These are phyloP conservation scores for Xylocampa areola DNA, from an alignment of 2,888 invertebrate genomes.

Conservation along the genomic window DNA sequence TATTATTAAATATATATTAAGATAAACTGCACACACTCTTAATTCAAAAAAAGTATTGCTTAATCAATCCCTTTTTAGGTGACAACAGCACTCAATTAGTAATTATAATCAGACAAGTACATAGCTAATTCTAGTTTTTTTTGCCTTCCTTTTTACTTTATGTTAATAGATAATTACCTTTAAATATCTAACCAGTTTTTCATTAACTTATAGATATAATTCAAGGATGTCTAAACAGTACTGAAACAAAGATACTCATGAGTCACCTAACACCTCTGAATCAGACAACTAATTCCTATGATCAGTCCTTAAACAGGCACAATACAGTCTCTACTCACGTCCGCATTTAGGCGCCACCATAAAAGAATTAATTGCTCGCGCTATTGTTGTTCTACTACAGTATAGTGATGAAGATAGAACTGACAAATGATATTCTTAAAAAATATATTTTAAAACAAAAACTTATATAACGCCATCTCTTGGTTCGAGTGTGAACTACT, in stretches of 20 bases:
- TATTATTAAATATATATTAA: too few species aligned
- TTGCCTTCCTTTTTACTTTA: too few species aligned
- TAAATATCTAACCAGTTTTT: neutral
- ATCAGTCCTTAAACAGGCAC: constrained; percentile 65
- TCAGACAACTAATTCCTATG: constrained; percentile 62
- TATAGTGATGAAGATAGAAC: constrained; percentile 51
- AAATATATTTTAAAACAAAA: neutral
- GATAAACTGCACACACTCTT: too few species aligned
- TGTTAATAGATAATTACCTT: neutral
- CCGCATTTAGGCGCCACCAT: constrained; percentile 81
- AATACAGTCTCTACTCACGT: constrained; percentile 67
- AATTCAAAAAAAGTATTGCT: too few species aligned
- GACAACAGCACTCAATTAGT: too few species aligned
- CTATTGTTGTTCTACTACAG: constrained; percentile 70
- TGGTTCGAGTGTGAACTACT: neutral
- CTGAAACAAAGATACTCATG: constrained; percentile 46
- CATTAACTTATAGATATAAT: too few species aligned
- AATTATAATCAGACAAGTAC: too few species aligned
- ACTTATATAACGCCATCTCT: constrained; percentile 21
- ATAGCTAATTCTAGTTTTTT: too few species aligned
- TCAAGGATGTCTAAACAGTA: neutral
- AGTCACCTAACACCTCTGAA: constrained; percentile 62
- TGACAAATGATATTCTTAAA: constrained; percentile 2
- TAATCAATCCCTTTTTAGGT: too few species aligned
- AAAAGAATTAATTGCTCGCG: constrained; percentile 81